Evolutionary conservation across 1,140 invertebrate species (phyloP).

Genomic region (Micrasema longulum): DNA sequence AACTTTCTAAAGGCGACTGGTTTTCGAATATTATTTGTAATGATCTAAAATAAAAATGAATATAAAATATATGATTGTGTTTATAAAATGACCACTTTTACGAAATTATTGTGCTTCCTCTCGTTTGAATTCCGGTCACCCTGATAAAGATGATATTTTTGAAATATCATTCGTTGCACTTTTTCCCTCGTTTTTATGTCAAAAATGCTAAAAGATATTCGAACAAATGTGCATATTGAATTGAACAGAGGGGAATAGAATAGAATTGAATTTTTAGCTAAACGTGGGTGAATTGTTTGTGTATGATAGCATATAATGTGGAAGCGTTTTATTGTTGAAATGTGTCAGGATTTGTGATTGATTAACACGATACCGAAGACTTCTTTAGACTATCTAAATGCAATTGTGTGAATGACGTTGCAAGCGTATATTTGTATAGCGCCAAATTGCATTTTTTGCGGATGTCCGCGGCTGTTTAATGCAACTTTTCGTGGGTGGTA

Average conservation of each 20-base stretch:
- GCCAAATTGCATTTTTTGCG: slow-evolving; percentile 32
- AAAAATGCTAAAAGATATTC: slow-evolving; percentile 11
- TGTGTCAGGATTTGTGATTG: slow-evolving; percentile 31
- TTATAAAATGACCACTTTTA: too few species aligned
- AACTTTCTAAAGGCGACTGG: too few species aligned
- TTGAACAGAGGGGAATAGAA: not conserved
- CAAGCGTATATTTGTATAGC: slow-evolving; percentile 39
- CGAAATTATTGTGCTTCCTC: too few species aligned
- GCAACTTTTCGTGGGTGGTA: slow-evolving; percentile 6
- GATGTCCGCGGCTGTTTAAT: not conserved
- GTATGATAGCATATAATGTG: slow-evolving; percentile 27
- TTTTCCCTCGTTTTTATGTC: not conserved
- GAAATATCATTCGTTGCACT: slow-evolving; percentile 29
- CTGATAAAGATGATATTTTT: too few species aligned
- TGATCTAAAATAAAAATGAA: too few species aligned
- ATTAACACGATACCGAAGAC: slow-evolving; percentile 26
- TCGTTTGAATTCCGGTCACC: too few species aligned
- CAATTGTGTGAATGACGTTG: slow-evolving; percentile 32
- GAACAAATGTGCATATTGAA: not conserved
- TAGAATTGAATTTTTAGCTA: slow-evolving; percentile 28
- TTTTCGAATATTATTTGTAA: too few species aligned
- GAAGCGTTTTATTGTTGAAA: slow-evolving; percentile 25
- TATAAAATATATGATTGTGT: too few species aligned
- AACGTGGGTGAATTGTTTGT: slow-evolving; percentile 34
- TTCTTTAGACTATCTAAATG: slow-evolving; percentile 37